A percentile compares a stretch with the other conserved stretches of the same genome.
Evolutionary conservation across 1,140 invertebrate species (phyloP).

Genomic region (Delia radicum): DNA sequence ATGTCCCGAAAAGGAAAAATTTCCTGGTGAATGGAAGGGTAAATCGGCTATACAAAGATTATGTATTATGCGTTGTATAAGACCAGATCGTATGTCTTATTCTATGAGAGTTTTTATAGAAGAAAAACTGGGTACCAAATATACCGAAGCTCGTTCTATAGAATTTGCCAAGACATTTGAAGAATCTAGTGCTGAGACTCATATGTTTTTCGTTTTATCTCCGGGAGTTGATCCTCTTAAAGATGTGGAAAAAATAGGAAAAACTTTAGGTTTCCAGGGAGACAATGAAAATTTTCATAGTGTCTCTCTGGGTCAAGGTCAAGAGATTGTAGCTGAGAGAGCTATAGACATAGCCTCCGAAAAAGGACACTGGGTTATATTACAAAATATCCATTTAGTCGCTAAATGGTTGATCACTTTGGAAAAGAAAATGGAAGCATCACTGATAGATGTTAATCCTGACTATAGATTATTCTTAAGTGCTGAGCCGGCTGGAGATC

Average conservation of each 20-base stretch:
- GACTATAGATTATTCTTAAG: slow-evolving; percentile 69
- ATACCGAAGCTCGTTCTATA: slow-evolving; percentile 73
- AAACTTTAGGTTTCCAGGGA: slow-evolving; percentile 72
- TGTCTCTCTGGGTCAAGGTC: slow-evolving; percentile 92
- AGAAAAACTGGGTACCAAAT: slow-evolving; percentile 84
- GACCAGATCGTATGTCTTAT: slow-evolving; percentile 84
- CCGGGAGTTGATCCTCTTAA: slow-evolving; percentile 93
- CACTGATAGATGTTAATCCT: slow-evolving; percentile 67
- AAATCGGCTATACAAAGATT: slow-evolving; percentile 83
- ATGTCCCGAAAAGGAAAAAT: slow-evolving; percentile 88
- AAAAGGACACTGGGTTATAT: slow-evolving; percentile 90
- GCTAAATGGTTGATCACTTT: slow-evolving; percentile 82
- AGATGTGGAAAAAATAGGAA: slow-evolving; percentile 80
- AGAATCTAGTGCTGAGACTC: slow-evolving; percentile 80
- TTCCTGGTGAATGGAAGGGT: slow-evolving; percentile 95
- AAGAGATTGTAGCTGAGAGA: slow-evolving; percentile 86
- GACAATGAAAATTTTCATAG: slow-evolving; percentile 88
- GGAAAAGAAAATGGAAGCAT: slow-evolving; percentile 89
- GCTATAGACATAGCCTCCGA: slow-evolving; percentile 76
- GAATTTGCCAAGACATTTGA: slow-evolving; percentile 84
- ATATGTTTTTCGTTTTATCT: slow-evolving; percentile 93
- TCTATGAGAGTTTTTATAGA: slow-evolving; percentile 70
- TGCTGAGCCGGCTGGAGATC: slow-evolving; percentile 62
- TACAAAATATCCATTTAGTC: slow-evolving; percentile 90
- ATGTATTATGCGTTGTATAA: slow-evolving; percentile 86